Percentiles rank a stretch among this genome's conserved stretches.
Evolutionary conservation across 2,113 vertebrate genomes (phyloP).

Genomic region (Hoplias malabaricus): DNA sequence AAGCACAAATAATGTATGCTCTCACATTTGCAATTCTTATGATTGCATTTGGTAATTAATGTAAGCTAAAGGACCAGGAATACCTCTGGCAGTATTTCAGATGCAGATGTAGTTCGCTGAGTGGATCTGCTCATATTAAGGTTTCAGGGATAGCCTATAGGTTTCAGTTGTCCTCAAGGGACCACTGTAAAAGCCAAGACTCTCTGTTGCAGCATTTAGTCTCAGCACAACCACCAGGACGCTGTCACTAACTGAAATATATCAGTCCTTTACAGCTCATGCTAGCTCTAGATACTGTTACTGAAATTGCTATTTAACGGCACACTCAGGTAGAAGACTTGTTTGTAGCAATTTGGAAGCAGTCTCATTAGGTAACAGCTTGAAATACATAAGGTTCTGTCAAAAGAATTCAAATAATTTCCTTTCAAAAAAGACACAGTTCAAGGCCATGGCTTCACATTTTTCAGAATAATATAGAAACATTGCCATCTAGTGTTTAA

Average conservation of each 20-base stretch:
- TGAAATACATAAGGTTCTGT: not conserved
- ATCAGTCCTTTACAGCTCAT: not conserved
- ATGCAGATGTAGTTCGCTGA: slow-evolving; percentile 47
- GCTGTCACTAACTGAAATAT: not conserved
- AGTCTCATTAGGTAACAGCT: not conserved
- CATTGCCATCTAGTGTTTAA: slow-evolving; percentile 39
- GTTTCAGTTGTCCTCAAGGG: slow-evolving; percentile 51
- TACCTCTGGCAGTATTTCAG: slow-evolving; percentile 51
- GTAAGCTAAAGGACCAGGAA: slow-evolving; percentile 62
- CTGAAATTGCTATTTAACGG: not conserved
- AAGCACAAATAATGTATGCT: slow-evolving; percentile 3
- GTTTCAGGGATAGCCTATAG: slow-evolving; percentile 18
- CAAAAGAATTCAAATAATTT: not conserved
- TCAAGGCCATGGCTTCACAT: slow-evolving; percentile 1
- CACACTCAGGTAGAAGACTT: not conserved
- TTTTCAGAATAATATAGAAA: slow-evolving; percentile 20
- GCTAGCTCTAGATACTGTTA: not conserved
- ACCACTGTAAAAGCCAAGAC: slow-evolving; percentile 55
- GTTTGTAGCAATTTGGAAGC: not conserved
- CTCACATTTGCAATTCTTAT: slow-evolving; percentile 45
- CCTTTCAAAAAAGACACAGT: not conserved
- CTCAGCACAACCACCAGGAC: not conserved
- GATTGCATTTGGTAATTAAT: slow-evolving; percentile 54
- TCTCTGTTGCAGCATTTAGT: not conserved
- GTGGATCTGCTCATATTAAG: not conserved